Percentiles rank a stretch among this genome's conserved stretches.
These are phyloP conservation scores for Eristalis tenax DNA, from an alignment of 2,888 invertebrate genomes.

Conservation along the genomic window DNA sequence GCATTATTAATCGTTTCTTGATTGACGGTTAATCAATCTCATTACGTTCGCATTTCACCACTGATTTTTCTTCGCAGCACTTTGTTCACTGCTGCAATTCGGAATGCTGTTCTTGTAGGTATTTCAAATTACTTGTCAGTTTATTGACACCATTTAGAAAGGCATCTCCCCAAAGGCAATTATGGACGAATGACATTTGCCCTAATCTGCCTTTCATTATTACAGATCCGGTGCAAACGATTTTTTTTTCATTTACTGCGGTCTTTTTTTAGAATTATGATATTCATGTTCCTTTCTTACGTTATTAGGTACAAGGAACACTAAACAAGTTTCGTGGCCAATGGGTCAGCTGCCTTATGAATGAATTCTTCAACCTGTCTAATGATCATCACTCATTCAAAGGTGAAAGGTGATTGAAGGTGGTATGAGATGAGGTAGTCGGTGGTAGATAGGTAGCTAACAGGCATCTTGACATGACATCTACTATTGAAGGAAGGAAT, in stretches of 20 bases:
- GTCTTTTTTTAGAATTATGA: background rate
- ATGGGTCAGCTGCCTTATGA: slow-evolving; percentile 25
- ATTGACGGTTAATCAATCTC: slow-evolving; percentile 71
- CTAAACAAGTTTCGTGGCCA: background rate
- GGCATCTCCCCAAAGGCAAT: slow-evolving; percentile 14
- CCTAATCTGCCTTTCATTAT: slow-evolving; percentile 45
- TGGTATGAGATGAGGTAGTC: slow-evolving; percentile 30
- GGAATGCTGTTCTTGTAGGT: background rate
- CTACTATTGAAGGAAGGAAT: slow-evolving; percentile 1
- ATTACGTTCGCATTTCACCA: slow-evolving; percentile 16
- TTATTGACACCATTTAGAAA: slow-evolving; percentile 43
- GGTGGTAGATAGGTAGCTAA: slow-evolving; percentile 31
- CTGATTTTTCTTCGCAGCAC: slow-evolving; percentile 6
- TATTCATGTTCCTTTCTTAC: background rate
- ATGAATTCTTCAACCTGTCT: slow-evolving; percentile 48
- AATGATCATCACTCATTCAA: slow-evolving; percentile 52
- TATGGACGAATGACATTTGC: slow-evolving; percentile 50
- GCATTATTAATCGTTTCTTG: slow-evolving; percentile 40
- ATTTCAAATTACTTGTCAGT: slow-evolving; percentile 45
- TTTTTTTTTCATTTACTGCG: background rate
- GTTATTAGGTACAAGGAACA: background rate
- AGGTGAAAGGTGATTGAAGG: slow-evolving; percentile 57
- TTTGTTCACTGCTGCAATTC: background rate
- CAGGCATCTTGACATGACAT: slow-evolving; percentile 34
- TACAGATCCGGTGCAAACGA: background rate